Conservation (phyloP, 2,797 vertebrate genomes). For the Myotis pilosus region DNA sequence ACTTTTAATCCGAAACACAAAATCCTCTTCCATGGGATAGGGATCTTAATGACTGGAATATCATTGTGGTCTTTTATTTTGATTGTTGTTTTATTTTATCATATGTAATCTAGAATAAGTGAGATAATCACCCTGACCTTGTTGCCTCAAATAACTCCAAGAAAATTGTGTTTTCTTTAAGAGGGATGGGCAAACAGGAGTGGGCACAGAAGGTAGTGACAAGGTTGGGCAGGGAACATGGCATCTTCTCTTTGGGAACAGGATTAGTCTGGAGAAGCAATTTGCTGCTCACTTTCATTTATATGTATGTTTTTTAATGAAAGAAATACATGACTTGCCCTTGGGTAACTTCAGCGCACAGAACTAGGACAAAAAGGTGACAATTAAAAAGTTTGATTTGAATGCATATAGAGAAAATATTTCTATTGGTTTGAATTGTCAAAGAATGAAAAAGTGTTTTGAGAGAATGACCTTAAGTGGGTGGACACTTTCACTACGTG, state of each 20-base stretch:
- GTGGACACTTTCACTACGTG: neutral
- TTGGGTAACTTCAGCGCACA: neutral
- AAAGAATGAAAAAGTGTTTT: neutral
- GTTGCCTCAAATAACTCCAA: neutral
- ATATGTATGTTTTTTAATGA: neutral
- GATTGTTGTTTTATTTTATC: conserved; percentile 1
- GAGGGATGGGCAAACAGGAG: neutral
- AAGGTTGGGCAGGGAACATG: neutral
- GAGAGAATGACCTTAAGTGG: neutral
- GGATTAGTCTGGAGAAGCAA: neutral
- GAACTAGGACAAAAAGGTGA: neutral
- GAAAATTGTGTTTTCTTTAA: neutral
- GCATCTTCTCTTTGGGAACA: neutral
- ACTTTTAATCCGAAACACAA: neutral
- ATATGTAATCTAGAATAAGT: neutral
- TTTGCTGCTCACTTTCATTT: neutral
- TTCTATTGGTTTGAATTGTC: neutral
- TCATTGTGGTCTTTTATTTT: neutral
- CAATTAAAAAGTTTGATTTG: neutral
- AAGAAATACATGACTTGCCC: neutral
- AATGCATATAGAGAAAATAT: neutral
- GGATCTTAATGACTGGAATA: neutral
- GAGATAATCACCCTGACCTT: neutral
- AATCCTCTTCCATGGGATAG: neutral
- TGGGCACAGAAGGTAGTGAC: neutral